Base-by-base conservation (phyloP, 2,888 invertebrate genomes). In the Sinopyrophorus schimmeli region DNA sequence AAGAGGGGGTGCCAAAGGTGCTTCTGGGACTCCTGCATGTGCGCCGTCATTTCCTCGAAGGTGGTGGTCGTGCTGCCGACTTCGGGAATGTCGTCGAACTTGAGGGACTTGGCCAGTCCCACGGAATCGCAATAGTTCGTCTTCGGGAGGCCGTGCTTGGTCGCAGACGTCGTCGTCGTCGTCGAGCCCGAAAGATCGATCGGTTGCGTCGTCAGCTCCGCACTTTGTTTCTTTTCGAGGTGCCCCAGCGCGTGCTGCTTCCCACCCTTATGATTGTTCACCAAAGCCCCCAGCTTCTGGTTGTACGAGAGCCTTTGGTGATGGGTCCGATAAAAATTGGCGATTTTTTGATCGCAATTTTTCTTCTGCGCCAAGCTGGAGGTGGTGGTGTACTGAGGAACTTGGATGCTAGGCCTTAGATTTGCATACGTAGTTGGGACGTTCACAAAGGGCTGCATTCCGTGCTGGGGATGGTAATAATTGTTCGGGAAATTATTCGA, bases 1-100 rank as follows among this genome's bases (percentile, higher is more conserved):
- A 90, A 90, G 34, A 90, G 78, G 41, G 90, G 90, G 76, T 90
- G 89, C 90, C 90, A 90, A 37, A 90, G 76, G 57, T 86, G 85
- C 63, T 84, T 80, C 61, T 84, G 81, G 32, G 82, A 77, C 56
- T 80, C 80, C 47, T 75, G 75, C 53, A 78, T 78, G 30, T 53
- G 49, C 35, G 40, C 28, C 16, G 47, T 44, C 62, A 67, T 63
- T 51, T 76, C 76, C 43, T 82, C 83, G 3, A 80, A 76, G 47
- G 78, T 78, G 57, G 78, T 78, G 35, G 82, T 82, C 26, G 83
- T 83, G 69, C 82, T 83, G 58, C 83, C 83, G 26, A 83, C 81
- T 68, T 83, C 83, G 1, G 81, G 76, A 61, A 74, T 64, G 35
- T 82, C 83, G 23, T 83, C 83, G 41, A 71, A 58, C 70, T 73